These are phyloP conservation scores for Chrysina gloriosa DNA, from an alignment of 2,888 invertebrate species.

Conservation along the genomic window DNA sequence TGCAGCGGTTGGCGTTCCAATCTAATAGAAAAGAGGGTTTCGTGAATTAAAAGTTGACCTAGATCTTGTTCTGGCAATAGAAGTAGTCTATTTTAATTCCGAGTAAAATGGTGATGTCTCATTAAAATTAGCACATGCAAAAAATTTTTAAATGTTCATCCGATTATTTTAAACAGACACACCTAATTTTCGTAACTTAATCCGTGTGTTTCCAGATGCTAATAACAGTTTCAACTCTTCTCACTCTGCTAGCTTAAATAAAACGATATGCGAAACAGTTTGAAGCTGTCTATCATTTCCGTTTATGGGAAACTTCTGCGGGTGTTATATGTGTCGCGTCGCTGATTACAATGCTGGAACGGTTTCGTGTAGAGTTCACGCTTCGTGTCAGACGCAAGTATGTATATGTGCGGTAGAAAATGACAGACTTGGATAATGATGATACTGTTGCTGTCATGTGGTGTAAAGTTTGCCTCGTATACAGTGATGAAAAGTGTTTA, in stretches of 20 bases:
- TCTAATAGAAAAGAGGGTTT: neutral
- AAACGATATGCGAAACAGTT: constrained; percentile 8
- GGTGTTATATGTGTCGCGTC: neutral
- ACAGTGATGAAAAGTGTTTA: neutral
- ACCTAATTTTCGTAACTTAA: too few species aligned
- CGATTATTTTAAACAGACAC: neutral
- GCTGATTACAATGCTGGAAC: neutral
- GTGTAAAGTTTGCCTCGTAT: neutral
- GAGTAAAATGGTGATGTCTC: neutral
- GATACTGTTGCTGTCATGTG: neutral
- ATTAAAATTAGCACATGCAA: neutral
- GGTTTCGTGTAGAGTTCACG: constrained; percentile 1
- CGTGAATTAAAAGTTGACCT: constrained; percentile 8
- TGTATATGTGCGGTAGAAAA: neutral
- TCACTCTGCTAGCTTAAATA: too few species aligned
- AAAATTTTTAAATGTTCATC: neutral
- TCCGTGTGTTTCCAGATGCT: too few species aligned
- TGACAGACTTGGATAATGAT: constrained; percentile 5
- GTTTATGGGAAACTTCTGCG: neutral
- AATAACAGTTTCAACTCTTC: too few species aligned
- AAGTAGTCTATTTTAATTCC: constrained; percentile 6
- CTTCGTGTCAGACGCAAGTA: constrained; percentile 3
- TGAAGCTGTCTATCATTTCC: neutral
- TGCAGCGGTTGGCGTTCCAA: neutral
- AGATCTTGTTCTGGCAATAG: neutral